Conservation (phyloP, 2,888 invertebrate genomes). For the Abscondita cerata region DNA sequence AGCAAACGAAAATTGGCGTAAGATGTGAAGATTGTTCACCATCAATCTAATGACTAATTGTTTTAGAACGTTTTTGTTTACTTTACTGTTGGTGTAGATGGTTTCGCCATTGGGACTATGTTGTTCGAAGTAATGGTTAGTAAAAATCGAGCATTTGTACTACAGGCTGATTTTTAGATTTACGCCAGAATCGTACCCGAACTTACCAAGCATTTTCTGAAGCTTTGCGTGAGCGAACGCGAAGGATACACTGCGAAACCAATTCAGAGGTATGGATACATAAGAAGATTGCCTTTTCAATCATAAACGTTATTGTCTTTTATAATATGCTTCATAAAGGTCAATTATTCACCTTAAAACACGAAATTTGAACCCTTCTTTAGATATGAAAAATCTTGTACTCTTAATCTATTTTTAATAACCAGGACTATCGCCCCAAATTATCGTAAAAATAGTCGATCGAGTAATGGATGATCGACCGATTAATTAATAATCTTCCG, state of each 20-base stretch:
- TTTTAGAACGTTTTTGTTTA: constrained; percentile 67
- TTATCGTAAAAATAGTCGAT: too few species aligned
- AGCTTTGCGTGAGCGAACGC: constrained; percentile 60
- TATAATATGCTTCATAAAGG: too few species aligned
- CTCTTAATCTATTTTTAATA: too few species aligned
- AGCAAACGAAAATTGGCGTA: constrained; percentile 33
- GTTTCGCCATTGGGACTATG: constrained; percentile 60
- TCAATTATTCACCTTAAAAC: too few species aligned
- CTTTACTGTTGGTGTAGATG: constrained; percentile 62
- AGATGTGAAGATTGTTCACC: not conserved
- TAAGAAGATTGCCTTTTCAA: too few species aligned
- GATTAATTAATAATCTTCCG: too few species aligned
- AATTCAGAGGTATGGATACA: constrained; percentile 66
- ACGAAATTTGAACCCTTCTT: too few species aligned
- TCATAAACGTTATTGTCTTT: too few species aligned
- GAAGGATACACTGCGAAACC: constrained; percentile 65
- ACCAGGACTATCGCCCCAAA: too few species aligned
- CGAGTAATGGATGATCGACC: too few species aligned
- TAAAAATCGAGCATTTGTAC: constrained; percentile 9
- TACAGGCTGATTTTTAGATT: constrained; percentile 56
- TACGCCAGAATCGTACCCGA: constrained; percentile 66
- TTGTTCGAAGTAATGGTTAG: constrained; percentile 64
- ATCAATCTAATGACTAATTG: constrained; percentile 18
- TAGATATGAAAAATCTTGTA: too few species aligned
- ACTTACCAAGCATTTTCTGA: constrained; percentile 66